These are phyloP conservation scores for Meloidogyne exigua DNA, from an alignment of 1,140 invertebrate species.

Conservation along the genomic window DNA sequence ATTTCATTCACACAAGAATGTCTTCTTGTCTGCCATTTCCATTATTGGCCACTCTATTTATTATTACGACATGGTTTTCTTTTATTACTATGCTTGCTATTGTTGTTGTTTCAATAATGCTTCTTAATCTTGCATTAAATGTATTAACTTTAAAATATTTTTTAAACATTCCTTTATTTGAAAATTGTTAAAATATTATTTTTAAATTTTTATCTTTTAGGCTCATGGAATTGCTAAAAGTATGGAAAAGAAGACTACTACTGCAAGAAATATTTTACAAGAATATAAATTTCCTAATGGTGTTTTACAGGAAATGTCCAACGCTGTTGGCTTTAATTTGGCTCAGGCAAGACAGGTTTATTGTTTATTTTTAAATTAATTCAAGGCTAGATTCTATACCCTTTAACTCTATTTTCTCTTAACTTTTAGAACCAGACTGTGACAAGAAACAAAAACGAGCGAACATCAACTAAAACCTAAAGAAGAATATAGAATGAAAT, in stretches of 20 bases:
- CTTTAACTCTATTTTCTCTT: no score
- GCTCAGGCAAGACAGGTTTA: neutral
- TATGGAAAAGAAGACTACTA: neutral
- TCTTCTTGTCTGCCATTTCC: neutral
- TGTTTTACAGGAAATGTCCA: neutral
- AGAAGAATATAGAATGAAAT: no score
- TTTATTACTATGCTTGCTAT: neutral
- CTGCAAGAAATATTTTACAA: neutral
- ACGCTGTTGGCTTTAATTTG: neutral
- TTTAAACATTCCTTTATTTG: neutral
- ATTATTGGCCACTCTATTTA: neutral
- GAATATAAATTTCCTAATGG: neutral
- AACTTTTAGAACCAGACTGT: no score
- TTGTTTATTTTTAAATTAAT: no score
- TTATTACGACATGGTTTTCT: slow-evolving; percentile 1
- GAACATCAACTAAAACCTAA: no score
- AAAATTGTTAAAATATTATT: neutral
- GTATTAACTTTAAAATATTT: neutral
- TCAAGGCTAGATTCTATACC: no score
- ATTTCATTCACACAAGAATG: no score
- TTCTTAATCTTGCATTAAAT: neutral
- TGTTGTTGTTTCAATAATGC: neutral
- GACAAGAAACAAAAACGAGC: no score
- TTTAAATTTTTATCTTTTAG: neutral
- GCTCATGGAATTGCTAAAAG: neutral